Evolutionary conservation across 2,888 invertebrate genomes (phyloP).

Genomic region (Tetropium fuscum): DNA sequence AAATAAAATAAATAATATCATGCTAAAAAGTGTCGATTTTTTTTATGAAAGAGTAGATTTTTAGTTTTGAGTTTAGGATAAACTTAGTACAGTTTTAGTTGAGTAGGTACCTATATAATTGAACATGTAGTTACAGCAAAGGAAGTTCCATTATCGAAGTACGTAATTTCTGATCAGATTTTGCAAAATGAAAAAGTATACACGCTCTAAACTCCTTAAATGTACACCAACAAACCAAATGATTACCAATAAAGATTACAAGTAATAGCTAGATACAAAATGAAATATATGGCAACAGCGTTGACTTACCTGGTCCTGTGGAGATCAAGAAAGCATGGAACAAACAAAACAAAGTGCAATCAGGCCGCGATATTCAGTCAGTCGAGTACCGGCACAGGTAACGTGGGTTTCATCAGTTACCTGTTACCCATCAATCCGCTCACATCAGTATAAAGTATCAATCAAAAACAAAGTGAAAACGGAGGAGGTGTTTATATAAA

Average conservation of each 20-base stretch:
- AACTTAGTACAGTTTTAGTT: too few species aligned
- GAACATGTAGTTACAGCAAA: too few species aligned
- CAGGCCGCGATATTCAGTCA: slow-evolving; percentile 62
- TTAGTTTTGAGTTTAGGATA: too few species aligned
- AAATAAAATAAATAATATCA: too few species aligned
- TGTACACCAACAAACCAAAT: slow-evolving; percentile 15
- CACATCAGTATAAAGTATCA: slow-evolving; percentile 7
- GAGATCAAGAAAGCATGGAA: slow-evolving; percentile 60
- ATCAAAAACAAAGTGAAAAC: slow-evolving; percentile 31
- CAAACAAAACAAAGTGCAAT: slow-evolving; percentile 64
- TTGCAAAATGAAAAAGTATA: not conserved
- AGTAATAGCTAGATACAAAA: slow-evolving; percentile 35
- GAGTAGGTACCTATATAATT: too few species aligned
- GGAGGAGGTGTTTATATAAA: slow-evolving; percentile 5
- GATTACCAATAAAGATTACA: slow-evolving; percentile 22
- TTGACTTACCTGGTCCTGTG: slow-evolving; percentile 58
- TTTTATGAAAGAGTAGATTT: too few species aligned
- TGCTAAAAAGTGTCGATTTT: too few species aligned
- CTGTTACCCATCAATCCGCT: slow-evolving; percentile 36
- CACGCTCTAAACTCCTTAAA: not conserved
- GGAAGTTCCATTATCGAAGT: too few species aligned
- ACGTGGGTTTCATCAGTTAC: slow-evolving; percentile 33
- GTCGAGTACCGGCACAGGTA: slow-evolving; percentile 41
- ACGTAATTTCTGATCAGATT: too few species aligned
- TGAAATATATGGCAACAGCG: slow-evolving; percentile 51